phyloP scores from a whole-genome alignment of 1,140 invertebrate genomes.

The Copidosoma floridanum region DNA sequence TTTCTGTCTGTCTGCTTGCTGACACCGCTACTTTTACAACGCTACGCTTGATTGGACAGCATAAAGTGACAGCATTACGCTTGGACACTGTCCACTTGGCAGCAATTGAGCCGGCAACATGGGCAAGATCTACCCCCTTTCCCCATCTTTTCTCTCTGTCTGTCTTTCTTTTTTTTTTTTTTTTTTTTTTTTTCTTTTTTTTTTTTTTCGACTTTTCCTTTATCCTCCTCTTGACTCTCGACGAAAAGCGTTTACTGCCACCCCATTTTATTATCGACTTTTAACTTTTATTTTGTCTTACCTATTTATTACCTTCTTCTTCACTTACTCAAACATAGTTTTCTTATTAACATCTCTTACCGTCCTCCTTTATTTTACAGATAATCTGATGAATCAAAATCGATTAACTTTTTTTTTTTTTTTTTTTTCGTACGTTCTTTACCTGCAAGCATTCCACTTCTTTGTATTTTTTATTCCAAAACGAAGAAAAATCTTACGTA shows the following conservation, averaged over 20 bases:
- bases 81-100: constrained; percentile 40
- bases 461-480: too few relatives aligned
- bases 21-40: constrained; percentile 41
- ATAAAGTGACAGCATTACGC: constrained; percentile 38
- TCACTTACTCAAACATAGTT: too few relatives aligned
- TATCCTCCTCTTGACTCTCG: not conserved
- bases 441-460: too few relatives aligned
- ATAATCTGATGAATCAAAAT: too few relatives aligned
- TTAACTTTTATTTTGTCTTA: too few relatives aligned
- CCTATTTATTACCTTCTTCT: too few relatives aligned
- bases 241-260: not conserved
- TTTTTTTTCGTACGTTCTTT: too few relatives aligned
- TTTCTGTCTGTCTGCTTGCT: constrained; percentile 38
- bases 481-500: too few relatives aligned
- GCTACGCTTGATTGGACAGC: constrained; percentile 39
- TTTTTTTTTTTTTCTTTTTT: not conserved
- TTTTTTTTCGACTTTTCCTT: not conserved
- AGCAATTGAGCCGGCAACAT: constrained; percentile 32
- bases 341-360: too few relatives aligned
- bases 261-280: not conserved
- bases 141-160: too few relatives aligned
- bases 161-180: not conserved
- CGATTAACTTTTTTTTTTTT: too few relatives aligned
- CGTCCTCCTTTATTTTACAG: too few relatives aligned
- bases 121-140: not conserved